A percentile compares a stretch with the other conserved stretches of the same genome.
Conservation (phyloP, 1,140 invertebrate genomes). For the Brachystomella parvula region DNA sequence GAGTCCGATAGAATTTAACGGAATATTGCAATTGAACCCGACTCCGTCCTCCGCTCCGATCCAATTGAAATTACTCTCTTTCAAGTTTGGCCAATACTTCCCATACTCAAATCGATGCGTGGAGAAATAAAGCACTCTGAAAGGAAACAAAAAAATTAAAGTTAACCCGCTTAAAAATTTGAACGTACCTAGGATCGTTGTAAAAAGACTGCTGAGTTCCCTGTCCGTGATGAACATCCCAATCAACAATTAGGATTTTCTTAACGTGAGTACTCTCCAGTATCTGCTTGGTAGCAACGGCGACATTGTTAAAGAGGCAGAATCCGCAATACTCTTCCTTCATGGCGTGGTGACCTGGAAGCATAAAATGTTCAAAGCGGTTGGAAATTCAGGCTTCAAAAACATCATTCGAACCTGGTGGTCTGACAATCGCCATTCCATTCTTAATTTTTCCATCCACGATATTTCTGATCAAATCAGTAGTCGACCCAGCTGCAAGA, state of each 20-base stretch:
- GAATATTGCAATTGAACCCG: conserved; percentile 89
- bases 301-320: conserved; percentile 96
- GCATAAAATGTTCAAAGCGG: too few species aligned
- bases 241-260: conserved; percentile 87
- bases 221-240: conserved; percentile 94
- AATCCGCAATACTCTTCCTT: conserved; percentile 78
- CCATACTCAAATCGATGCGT: conserved; percentile 94
- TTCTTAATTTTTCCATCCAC: conserved; percentile 63
- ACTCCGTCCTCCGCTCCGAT: conserved; percentile 63
- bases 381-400: too few species aligned
- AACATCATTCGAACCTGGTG: too few species aligned
- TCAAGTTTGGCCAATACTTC: conserved; percentile 83
- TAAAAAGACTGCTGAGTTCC: conserved; percentile 93
- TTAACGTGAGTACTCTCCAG: conserved; percentile 52
- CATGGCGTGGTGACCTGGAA: conserved; percentile 94
- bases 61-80: conserved; percentile 78
- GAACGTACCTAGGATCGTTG: conserved; percentile 68
- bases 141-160: conserved; percentile 37
- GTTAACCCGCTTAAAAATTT: conserved; percentile 10
- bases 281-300: conserved; percentile 74
- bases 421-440: conserved; percentile 69
- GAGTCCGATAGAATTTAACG: conserved; percentile 76
- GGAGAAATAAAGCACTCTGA: conserved; percentile 90
- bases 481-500: conserved; percentile 66
- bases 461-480: conserved; percentile 68